Evolutionary conservation across 2,888 invertebrate species (phyloP).

Genomic region (Pseudococcus longispinus): DNA sequence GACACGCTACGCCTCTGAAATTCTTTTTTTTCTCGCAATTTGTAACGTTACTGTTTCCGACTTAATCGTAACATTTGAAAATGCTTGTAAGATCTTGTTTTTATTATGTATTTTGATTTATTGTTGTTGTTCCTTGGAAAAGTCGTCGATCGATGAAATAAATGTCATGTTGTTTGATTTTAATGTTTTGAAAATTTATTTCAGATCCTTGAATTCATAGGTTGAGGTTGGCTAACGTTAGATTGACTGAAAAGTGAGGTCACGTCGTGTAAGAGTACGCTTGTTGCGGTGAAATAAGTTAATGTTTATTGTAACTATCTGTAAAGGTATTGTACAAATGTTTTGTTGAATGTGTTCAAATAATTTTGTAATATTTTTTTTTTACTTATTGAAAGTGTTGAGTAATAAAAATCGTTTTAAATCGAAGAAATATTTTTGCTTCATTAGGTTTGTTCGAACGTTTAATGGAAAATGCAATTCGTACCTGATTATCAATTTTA

Average conservation of each 20-base stretch:
- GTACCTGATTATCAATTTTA: too few relatives aligned
- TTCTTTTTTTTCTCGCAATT: neutral
- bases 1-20: slow-evolving; percentile 28
- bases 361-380: slow-evolving; percentile 30
- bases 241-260: neutral
- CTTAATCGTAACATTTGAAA: neutral
- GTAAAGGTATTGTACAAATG: slow-evolving; percentile 17
- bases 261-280: neutral
- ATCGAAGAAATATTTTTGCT: neutral
- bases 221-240: neutral
- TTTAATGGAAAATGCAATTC: too few relatives aligned
- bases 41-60: neutral
- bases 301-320: neutral
- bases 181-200: slow-evolving; percentile 15
- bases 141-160: neutral
- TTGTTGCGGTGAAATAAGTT: neutral
- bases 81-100: slow-evolving; percentile 24
- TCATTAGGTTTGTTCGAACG: neutral
- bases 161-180: neutral
- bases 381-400: slow-evolving; percentile 32
- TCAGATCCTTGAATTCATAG: slow-evolving; percentile 33
- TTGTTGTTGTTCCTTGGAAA: neutral
- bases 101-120: neutral
- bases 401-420: slow-evolving; percentile 16
- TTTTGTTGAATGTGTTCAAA: slow-evolving; percentile 33